A percentile compares a stretch with the other conserved stretches of the same genome.
Conservation (phyloP, 2,888 invertebrate genomes). For the Drosophila neoperkinsi region DNA sequence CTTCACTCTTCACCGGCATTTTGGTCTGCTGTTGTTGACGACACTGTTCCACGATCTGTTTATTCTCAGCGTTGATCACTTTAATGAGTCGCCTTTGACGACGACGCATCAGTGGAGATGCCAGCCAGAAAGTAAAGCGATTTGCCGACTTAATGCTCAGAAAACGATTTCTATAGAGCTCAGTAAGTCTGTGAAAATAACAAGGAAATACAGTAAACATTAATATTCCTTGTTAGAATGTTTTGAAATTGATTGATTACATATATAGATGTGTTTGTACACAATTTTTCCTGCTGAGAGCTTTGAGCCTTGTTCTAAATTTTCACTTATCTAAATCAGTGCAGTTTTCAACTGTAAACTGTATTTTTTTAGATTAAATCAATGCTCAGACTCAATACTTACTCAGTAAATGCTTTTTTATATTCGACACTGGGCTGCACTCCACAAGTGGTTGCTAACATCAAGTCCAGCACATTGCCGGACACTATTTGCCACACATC, state of each 20-base stretch:
- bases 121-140: conserved; percentile 46
- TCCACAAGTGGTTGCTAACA: conserved; percentile 54
- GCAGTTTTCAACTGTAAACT: background rate
- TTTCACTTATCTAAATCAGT: background rate
- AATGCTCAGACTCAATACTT: conserved; percentile 8
- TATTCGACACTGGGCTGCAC: conserved; percentile 47
- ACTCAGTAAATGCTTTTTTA: conserved; percentile 41
- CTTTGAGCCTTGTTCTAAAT: background rate
- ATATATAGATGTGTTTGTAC: too few species aligned
- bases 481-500: conserved; percentile 52
- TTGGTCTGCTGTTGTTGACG: conserved; percentile 1
- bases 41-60: conserved; percentile 30
- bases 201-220: background rate
- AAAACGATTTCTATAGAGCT: conserved; percentile 63
- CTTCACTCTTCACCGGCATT: conserved; percentile 1
- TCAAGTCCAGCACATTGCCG: conserved; percentile 37
- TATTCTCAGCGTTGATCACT: conserved; percentile 46
- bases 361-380: too few species aligned
- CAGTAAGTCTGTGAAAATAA: conserved; percentile 32
- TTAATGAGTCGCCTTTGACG: conserved; percentile 53
- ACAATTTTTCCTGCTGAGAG: background rate
- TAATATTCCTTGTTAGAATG: background rate
- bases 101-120: conserved; percentile 38
- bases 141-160: conserved; percentile 55
- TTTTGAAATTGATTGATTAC: too few species aligned